Conservation (phyloP, 2,888 invertebrate genomes). For the Griposia aprilina region DNA sequence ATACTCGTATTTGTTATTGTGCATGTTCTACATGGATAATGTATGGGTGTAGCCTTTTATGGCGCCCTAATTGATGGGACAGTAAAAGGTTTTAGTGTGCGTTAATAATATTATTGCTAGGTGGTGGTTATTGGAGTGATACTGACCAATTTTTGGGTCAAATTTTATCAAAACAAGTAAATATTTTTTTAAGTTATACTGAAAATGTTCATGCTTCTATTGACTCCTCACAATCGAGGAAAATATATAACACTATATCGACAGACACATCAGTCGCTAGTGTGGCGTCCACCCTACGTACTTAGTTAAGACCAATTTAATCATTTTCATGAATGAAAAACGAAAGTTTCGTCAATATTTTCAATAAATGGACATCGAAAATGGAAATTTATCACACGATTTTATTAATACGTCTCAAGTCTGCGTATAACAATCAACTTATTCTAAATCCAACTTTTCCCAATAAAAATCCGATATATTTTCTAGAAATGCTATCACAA, state of each 20-base stretch:
- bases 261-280: too few species aligned
- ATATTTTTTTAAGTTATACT: neutral
- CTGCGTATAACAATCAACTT: neutral
- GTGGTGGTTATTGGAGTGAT: constrained; percentile 17
- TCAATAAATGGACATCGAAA: neutral
- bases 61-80: constrained; percentile 47
- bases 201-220: neutral
- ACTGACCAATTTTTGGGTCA: constrained; percentile 11
- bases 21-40: constrained; percentile 49
- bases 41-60: constrained; percentile 57
- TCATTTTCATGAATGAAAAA: neutral
- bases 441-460: neutral
- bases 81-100: constrained; percentile 46
- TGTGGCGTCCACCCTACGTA: neutral
- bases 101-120: constrained; percentile 39
- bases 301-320: neutral
- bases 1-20: constrained; percentile 65
- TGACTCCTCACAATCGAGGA: too few species aligned
- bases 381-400: neutral
- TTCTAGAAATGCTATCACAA: constrained; percentile 5
- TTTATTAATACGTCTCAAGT: neutral
- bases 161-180: neutral
- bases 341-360: neutral
- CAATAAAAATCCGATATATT: neutral
- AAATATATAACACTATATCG: neutral